Evolutionary conservation across 35 echinoderm and acorn worm species (phyloP).

Genomic region (Apostichopus parvimensis): DNA sequence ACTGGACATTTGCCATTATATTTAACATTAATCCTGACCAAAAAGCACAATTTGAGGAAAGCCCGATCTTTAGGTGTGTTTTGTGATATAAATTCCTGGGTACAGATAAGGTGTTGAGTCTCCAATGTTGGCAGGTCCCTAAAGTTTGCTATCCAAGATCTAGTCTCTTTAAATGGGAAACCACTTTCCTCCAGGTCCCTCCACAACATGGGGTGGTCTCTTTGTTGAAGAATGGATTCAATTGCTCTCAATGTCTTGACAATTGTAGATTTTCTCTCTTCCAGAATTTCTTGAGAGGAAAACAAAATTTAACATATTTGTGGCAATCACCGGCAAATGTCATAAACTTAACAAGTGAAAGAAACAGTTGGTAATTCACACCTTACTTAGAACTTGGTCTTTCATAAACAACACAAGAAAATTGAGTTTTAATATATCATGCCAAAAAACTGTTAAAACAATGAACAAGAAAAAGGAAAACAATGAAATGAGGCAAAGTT

Average conservation of each 20-base stretch:
- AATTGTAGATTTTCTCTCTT: conserved; percentile 12
- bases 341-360: no score
- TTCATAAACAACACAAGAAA: no score
- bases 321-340: no score
- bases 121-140: background rate
- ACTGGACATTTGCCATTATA: background rate
- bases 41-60: conserved; percentile 22
- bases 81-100: conserved; percentile 2
- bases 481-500: no score
- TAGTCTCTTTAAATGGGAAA: background rate
- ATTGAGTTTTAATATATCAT: no score
- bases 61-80: background rate
- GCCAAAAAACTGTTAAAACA: no score
- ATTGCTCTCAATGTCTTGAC: background rate
- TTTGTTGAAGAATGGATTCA: background rate
- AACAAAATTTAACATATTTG: no score
- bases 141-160: background rate
- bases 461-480: no score
- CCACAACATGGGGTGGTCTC: background rate
- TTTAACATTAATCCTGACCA: background rate
- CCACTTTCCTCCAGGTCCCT: background rate
- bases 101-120: background rate
- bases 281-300: background rate
- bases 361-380: no score
- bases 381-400: no score